These are phyloP conservation scores for Australoheros facetus DNA, from an alignment of 2,797 vertebrate species.

Conservation along the genomic window DNA sequence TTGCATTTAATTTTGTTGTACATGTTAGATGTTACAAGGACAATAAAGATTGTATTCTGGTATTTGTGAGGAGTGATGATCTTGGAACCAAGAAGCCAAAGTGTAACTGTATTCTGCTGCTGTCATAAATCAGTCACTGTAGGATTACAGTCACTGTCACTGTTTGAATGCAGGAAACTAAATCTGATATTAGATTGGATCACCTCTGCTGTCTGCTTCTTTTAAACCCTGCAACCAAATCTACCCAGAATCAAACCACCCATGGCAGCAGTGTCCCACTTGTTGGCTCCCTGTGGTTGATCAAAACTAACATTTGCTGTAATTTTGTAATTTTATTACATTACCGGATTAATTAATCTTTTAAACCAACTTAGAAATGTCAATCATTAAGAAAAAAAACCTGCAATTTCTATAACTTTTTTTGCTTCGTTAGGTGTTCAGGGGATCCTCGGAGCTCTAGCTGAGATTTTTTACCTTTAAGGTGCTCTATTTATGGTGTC, in stretches of 20 bases:
- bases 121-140: background rate
- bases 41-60: background rate
- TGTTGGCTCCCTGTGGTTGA: too few species aligned
- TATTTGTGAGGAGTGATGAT: background rate
- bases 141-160: background rate
- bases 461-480: background rate
- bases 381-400: background rate
- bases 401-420: background rate
- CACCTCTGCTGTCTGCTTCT: background rate
- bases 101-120: background rate
- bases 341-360: background rate
- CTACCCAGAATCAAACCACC: background rate
- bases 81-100: background rate
- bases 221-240: background rate
- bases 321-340: background rate
- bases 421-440: background rate
- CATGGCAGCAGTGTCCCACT: background rate
- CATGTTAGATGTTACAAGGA: background rate
- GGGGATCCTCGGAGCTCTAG: background rate
- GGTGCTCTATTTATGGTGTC: slow-evolving; percentile 29
- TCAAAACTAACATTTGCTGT: background rate
- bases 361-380: background rate
- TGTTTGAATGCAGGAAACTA: background rate
- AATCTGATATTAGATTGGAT: background rate
- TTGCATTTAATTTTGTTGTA: too few species aligned